Percentiles rank a stretch among this genome's conserved stretches.
Evolutionary conservation across 2,888 invertebrate genomes (phyloP).

Genomic region (Camponotus fellah): DNA sequence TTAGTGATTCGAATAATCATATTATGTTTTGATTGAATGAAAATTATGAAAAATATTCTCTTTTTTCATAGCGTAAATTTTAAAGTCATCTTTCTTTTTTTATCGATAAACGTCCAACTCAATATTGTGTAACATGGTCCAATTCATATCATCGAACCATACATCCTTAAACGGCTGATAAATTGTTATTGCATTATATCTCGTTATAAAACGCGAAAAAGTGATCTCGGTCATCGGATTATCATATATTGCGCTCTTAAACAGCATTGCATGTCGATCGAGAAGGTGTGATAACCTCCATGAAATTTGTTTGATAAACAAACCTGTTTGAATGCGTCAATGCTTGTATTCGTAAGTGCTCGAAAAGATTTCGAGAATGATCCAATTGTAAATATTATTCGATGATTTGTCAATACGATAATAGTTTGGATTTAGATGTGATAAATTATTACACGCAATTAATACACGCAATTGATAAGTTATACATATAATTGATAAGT

Average conservation of each 20-base stretch:
- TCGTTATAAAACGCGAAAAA: slow-evolving; percentile 30
- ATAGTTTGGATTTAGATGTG: too few relatives aligned
- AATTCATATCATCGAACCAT: slow-evolving; percentile 23
- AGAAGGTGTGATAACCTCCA: slow-evolving; percentile 34
- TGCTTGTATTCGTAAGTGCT: not conserved
- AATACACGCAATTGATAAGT: too few relatives aligned
- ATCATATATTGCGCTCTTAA: slow-evolving; percentile 37
- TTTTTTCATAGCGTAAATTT: not conserved
- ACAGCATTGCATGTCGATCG: slow-evolving; percentile 3
- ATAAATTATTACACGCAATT: too few relatives aligned
- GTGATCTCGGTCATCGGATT: slow-evolving; percentile 38
- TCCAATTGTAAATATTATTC: too few relatives aligned
- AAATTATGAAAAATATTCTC: not conserved
- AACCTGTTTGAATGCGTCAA: not conserved
- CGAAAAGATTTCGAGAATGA: not conserved
- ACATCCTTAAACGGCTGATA: slow-evolving; percentile 19
- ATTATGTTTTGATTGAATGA: not conserved
- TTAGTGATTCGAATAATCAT: not conserved
- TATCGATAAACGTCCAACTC: not conserved
- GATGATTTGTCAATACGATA: not conserved
- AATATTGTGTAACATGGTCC: slow-evolving; percentile 36
- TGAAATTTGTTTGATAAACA: slow-evolving; percentile 39
- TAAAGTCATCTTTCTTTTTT: slow-evolving; percentile 8
- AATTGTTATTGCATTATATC: slow-evolving; percentile 30
- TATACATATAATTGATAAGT: too few relatives aligned